These are phyloP conservation scores for Australoheros facetus DNA, from an alignment of 2,797 vertebrate genomes.

Conservation along the genomic window DNA sequence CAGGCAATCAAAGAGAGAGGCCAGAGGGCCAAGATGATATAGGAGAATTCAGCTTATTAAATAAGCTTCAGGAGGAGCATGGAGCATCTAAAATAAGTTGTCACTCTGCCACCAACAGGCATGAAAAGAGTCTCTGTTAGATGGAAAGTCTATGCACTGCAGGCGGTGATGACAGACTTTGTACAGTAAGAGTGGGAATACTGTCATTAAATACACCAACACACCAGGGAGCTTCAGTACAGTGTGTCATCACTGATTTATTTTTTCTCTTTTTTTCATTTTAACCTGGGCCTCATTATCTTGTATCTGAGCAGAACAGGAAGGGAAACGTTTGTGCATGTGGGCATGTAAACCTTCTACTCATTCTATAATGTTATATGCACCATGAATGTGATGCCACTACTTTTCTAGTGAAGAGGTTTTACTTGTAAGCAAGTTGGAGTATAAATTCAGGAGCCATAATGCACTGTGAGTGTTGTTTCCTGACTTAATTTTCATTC, in stretches of 20 bases:
- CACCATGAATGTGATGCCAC: conserved; percentile 15
- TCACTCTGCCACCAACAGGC: conserved; percentile 70
- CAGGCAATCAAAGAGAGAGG: conserved; percentile 74
- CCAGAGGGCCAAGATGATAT: conserved; percentile 68
- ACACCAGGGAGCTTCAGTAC: conserved; percentile 64
- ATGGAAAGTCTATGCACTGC: conserved; percentile 61
- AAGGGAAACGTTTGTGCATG: conserved; percentile 38
- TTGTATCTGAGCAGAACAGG: conserved; percentile 52
- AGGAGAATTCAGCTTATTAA: conserved; percentile 80
- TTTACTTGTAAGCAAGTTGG: conserved; percentile 20
- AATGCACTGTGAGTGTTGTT: conserved; percentile 32
- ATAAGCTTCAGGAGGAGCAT: conserved; percentile 74
- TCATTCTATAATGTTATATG: conserved; percentile 6
- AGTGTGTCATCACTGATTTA: conserved; percentile 67
- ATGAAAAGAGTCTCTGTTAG: conserved; percentile 61
- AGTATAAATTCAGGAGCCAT: conserved; percentile 20
- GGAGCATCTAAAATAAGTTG: conserved; percentile 74
- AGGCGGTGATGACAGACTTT: conserved; percentile 72
- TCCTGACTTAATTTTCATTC: conserved; percentile 47
- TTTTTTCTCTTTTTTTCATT: conserved; percentile 19
- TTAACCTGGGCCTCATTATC: conserved; percentile 66
- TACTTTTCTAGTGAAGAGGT: conserved; percentile 28
- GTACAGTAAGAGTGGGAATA: conserved; percentile 67
- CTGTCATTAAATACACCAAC: conserved; percentile 75
- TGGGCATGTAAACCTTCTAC: conserved; percentile 11